These are phyloP conservation scores for Sparidentex hasta DNA, from an alignment of 2,797 vertebrate genomes.

Conservation along the genomic window DNA sequence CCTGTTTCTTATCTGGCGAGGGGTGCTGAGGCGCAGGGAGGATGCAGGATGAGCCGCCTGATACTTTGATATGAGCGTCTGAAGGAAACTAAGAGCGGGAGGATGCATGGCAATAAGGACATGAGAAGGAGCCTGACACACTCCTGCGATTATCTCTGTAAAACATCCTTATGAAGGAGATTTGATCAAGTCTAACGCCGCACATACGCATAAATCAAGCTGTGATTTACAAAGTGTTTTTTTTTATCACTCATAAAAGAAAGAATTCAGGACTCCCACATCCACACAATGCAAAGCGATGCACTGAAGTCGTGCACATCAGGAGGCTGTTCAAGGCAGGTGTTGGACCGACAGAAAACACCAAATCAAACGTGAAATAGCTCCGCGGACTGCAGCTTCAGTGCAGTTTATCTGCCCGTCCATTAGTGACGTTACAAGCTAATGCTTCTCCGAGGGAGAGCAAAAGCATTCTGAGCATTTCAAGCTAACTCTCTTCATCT, in stretches of 20 bases:
- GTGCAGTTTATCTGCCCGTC: no score
- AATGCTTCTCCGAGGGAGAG: no score
- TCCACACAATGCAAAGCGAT: no score
- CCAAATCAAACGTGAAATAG: background rate
- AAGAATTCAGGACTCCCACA: background rate
- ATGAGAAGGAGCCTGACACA: background rate
- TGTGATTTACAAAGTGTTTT: background rate
- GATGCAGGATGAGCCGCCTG: constrained; percentile 23
- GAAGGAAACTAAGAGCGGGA: constrained; percentile 21
- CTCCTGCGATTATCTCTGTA: background rate
- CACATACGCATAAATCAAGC: background rate
- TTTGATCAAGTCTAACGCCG: background rate
- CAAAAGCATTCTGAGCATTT: no score
- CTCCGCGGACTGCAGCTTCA: no score
- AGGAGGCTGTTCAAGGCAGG: no score
- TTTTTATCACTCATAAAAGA: background rate
- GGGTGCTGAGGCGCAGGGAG: constrained; percentile 23
- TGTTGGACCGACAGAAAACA: no score
- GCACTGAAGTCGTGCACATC: no score
- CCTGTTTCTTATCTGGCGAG: constrained; percentile 48
- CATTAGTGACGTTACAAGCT: no score
- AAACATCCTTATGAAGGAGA: background rate
- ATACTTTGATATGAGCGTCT: constrained; percentile 35
- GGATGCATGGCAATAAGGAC: constrained; percentile 24
- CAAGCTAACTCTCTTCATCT: no score